phyloP scores from a whole-genome alignment of 2,888 invertebrate species.

The Drosophila yooni region DNA sequence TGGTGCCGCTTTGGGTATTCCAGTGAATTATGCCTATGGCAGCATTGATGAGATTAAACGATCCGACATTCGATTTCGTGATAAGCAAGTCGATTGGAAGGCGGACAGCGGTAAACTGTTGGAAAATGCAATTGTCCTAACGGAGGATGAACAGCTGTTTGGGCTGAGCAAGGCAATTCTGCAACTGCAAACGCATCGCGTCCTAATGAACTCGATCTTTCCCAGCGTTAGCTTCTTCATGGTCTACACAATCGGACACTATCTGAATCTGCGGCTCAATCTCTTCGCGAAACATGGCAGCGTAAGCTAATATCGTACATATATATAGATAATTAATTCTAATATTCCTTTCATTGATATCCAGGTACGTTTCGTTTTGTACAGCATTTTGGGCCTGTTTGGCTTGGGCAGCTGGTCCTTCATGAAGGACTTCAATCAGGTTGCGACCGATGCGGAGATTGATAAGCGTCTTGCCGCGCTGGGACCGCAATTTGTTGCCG shows the following conservation, averaged over 20 bases:
- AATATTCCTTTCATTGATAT: no score
- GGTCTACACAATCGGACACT: constrained; percentile 86
- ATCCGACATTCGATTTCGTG: constrained; percentile 87
- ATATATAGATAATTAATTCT: neutral
- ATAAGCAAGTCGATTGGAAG: constrained; percentile 88
- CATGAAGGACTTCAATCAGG: constrained; percentile 88
- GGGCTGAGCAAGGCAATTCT: constrained; percentile 91
- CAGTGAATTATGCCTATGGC: constrained; percentile 89
- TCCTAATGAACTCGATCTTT: constrained; percentile 87
- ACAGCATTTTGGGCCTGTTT: constrained; percentile 87
- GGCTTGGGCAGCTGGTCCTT: constrained; percentile 88
- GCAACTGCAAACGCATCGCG: constrained; percentile 87
- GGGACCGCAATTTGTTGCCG: constrained; percentile 88
- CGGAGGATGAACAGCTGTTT: constrained; percentile 92
- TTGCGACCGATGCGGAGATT: constrained; percentile 87
- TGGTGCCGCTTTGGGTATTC: constrained; percentile 91
- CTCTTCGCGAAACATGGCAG: constrained; percentile 86
- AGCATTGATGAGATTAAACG: constrained; percentile 87
- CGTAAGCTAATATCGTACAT: constrained; percentile 69
- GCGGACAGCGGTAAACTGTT: constrained; percentile 88
- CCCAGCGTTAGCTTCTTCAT: constrained; percentile 86
- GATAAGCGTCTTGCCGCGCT: constrained; percentile 88
- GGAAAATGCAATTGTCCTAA: constrained; percentile 89
- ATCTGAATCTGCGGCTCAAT: constrained; percentile 86
- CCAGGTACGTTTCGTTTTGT: constrained; percentile 85